Base-by-base conservation (phyloP, 2,797 vertebrate genomes). In the Botia kubotai region DNA sequence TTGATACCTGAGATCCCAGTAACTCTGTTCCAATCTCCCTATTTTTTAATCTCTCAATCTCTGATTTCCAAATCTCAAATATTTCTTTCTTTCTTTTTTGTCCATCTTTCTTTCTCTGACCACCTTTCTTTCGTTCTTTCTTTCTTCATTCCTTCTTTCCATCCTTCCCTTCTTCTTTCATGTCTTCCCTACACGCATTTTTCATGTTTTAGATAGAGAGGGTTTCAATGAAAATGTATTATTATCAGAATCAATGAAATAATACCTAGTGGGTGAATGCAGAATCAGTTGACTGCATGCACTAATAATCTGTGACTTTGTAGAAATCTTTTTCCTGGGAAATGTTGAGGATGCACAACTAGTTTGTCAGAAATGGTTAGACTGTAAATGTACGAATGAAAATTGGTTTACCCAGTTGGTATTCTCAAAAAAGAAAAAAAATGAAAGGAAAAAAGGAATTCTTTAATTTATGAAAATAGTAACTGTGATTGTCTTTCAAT, bases 271-370 rank as follows among this genome's bases (percentile, higher is more conserved):
- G 84, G 68, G 75, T 83, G 62, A 81, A 83, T 77, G 77, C 82
- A 86, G 79, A 70, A 72, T 74, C 58, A 23, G 29, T 33, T 80
- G 57, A 75, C 70, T 71, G 82, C 82, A 86, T 86, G 82, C 72
- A 77, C 39, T 58, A 74, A 65, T 26, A 82, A 57, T 62, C 72
- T 39, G 16, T 72, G 58, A 52, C 52, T 69, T 71, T 77, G 57
- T 67, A 73, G 72, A 80, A 50, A 68, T 60, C 53, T 84, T 84
- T 84, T 63, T 62, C 46, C 3, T 21, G 60, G 52, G 65, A 77
- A 36, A 46, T 23, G 21, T 65, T 66, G 63, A 57, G 50, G 60
- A 75, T 68, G 72, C 72, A 55, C 48, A 75, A 72, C 50, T 72
- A 75, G 67, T 66, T 68, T 21, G 16, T 74, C 10, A 17, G 60